phyloP scores from a whole-genome alignment of 2,888 invertebrate genomes.

The Athetis lepigone region DNA sequence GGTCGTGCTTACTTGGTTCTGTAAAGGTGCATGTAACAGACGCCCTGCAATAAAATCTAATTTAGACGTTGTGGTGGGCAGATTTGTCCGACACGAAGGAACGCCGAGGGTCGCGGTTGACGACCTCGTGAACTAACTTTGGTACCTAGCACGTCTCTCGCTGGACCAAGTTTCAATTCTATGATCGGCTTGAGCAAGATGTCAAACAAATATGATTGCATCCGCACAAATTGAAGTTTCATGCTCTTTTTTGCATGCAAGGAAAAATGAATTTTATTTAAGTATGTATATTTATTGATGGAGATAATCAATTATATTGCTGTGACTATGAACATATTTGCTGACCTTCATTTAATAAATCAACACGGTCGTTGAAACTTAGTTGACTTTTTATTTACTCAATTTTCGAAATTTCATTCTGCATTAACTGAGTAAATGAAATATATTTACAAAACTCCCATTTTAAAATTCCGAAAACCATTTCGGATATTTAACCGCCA shows the following conservation, averaged over 20 bases:
- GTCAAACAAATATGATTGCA: conserved; percentile 24
- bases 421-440: neutral
- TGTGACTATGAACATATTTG: neutral
- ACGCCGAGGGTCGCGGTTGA: conserved; percentile 84
- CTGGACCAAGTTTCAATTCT: conserved; percentile 46
- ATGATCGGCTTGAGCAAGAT: conserved; percentile 1
- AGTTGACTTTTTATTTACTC: neutral
- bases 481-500: neutral
- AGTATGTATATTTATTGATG: conserved; percentile 1
- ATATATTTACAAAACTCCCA: neutral
- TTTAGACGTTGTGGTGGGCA: conserved; percentile 87
- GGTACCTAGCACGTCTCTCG: conserved; percentile 53
- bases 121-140: conserved; percentile 77
- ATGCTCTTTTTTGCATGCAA: conserved; percentile 12
- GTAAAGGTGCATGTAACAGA: conserved; percentile 79
- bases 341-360: neutral
- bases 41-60: conserved; percentile 90
- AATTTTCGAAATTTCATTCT: neutral
- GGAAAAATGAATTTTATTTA: neutral
- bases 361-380: neutral
- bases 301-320: neutral
- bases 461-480: neutral
- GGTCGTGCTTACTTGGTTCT: conserved; percentile 74
- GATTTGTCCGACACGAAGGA: conserved; percentile 86
- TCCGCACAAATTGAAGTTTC: conserved; percentile 12